phyloP scores from a whole-genome alignment of 2,888 invertebrate genomes.

The Lycocerus yunnanus region DNA sequence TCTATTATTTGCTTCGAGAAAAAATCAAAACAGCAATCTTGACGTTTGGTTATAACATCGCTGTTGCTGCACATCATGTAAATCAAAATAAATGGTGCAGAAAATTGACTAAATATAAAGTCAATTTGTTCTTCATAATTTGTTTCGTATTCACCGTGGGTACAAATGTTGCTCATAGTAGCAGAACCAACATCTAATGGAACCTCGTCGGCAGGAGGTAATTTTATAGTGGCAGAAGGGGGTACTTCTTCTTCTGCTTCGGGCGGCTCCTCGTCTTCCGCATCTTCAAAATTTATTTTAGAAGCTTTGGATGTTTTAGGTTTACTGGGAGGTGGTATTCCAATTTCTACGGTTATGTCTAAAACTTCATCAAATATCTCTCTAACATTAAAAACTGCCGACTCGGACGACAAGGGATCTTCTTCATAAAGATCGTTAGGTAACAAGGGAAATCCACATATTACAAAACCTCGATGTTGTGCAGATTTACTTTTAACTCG shows the following conservation, averaged over 20 bases:
- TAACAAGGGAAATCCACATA: slow-evolving; percentile 69
- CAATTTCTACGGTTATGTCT: slow-evolving; percentile 36
- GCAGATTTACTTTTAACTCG: slow-evolving; percentile 60
- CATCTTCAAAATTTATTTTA: slow-evolving; percentile 47
- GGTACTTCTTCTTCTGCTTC: slow-evolving; percentile 37
- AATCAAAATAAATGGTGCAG: slow-evolving; percentile 57
- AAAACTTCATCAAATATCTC: slow-evolving; percentile 53
- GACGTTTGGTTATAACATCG: slow-evolving; percentile 58
- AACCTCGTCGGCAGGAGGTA: slow-evolving; percentile 30
- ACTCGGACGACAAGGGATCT: slow-evolving; percentile 51
- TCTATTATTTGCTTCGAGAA: slow-evolving; percentile 44
- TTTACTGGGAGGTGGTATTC: slow-evolving; percentile 15
- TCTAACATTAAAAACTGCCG: slow-evolving; percentile 51
- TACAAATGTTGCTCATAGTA: slow-evolving; percentile 35
- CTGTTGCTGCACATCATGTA: slow-evolving; percentile 61
- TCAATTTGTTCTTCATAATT: slow-evolving; percentile 49
- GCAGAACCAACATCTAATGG: slow-evolving; percentile 38
- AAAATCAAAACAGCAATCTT: slow-evolving; percentile 47
- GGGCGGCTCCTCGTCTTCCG: neutral
- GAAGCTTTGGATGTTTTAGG: slow-evolving; percentile 20
- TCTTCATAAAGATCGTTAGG: slow-evolving; percentile 54
- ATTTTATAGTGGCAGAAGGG: neutral
- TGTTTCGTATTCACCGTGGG: slow-evolving; percentile 36
- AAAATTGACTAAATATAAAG: slow-evolving; percentile 46
- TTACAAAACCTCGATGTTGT: slow-evolving; percentile 66